Base-by-base conservation (phyloP, 2,888 invertebrate genomes). In the Drosophila maculinotata region DNA sequence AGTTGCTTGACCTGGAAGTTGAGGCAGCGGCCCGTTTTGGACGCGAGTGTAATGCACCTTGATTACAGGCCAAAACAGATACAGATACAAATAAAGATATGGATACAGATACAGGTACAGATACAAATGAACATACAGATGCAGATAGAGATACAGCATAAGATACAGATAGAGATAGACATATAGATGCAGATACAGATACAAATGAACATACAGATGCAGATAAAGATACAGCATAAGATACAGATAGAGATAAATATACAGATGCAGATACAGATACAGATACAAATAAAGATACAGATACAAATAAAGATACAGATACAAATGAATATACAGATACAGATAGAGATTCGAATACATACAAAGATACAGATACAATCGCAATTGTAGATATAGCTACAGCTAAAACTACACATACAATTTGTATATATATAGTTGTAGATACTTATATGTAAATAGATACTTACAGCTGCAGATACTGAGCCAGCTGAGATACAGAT, bases 1-100 rank as follows among this genome's bases (percentile, higher is more conserved):
- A 82, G 84, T 82, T 84, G 82, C 67, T 81, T 81, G 81, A 82
- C 82, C 75, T 82, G 82, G 73, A 77, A 79, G 79, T 71, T 57
- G 74, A 58, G 31, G 58, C 45, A 6, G 36, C 39, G 9, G 38
- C 30, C 12, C 48, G 36, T 38, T 47, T 65, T 49, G 35, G 47
- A 41, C 47, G 54, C 66, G 51, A 68, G 74, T 73, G 68, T 71
- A 73, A 73, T 73, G 71, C 68, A 71, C 71, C 38, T n/a, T 1
- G 62, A 57, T 69, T 67, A 42, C 44, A 20, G 41, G 58, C 38
- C 23, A 25, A 33, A 7, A 69, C 35, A 48, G 10, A 74, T 45
- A 42, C 20, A 39, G 9, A 33, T 15, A 20, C 20, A 20, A 4
- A 10, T 38, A n/a, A 25, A 48, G 48, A 5, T 17, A 12, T 20